Percentiles rank a stretch among this genome's conserved stretches.
Evolutionary conservation across 2,888 invertebrate genomes (phyloP).

Genomic region (Corythucha ciliata): DNA sequence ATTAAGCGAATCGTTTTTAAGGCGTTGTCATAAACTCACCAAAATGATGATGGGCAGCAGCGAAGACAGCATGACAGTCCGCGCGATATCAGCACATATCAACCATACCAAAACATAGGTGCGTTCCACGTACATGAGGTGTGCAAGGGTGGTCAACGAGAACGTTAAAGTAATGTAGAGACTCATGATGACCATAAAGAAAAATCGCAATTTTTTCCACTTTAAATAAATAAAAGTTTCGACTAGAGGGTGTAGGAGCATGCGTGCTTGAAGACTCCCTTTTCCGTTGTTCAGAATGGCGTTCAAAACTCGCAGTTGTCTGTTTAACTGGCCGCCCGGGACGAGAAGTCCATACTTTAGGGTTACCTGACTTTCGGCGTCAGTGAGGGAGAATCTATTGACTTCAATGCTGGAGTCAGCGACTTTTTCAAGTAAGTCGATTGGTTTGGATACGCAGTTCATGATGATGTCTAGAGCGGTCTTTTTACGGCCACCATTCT

Average conservation of each 20-base stretch:
- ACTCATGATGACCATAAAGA: slow-evolving; percentile 47
- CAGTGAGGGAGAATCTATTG: slow-evolving; percentile 44
- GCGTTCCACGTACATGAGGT: slow-evolving; percentile 24
- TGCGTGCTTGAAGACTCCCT: slow-evolving; percentile 44
- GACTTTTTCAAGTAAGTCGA: slow-evolving; percentile 47
- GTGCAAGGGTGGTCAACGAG: slow-evolving; percentile 45
- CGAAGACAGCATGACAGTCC: slow-evolving; percentile 18
- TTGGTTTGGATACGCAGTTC: slow-evolving; percentile 47
- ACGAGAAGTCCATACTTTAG: slow-evolving; percentile 45
- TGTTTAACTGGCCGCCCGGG: slow-evolving; percentile 18
- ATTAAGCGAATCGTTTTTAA: background rate
- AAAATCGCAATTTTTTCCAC: slow-evolving; percentile 48
- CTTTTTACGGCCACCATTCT: slow-evolving; percentile 30
- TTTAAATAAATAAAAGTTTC: slow-evolving; percentile 51
- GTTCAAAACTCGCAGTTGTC: slow-evolving; percentile 49
- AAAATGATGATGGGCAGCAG: slow-evolving; percentile 15
- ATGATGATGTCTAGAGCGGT: slow-evolving; percentile 49
- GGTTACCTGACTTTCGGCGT: slow-evolving; percentile 40
- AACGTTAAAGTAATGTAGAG: slow-evolving; percentile 46
- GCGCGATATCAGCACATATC: slow-evolving; percentile 10
- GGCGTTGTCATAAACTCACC: background rate
- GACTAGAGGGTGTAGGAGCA: slow-evolving; percentile 50
- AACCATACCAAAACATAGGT: background rate
- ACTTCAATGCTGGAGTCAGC: slow-evolving; percentile 47
- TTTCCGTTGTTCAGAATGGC: slow-evolving; percentile 48